Evolutionary conservation across 2,797 vertebrate species (phyloP), one percentile per base, ranked within the genome.

Genomic region (Sebastiscus tertius): DNA sequence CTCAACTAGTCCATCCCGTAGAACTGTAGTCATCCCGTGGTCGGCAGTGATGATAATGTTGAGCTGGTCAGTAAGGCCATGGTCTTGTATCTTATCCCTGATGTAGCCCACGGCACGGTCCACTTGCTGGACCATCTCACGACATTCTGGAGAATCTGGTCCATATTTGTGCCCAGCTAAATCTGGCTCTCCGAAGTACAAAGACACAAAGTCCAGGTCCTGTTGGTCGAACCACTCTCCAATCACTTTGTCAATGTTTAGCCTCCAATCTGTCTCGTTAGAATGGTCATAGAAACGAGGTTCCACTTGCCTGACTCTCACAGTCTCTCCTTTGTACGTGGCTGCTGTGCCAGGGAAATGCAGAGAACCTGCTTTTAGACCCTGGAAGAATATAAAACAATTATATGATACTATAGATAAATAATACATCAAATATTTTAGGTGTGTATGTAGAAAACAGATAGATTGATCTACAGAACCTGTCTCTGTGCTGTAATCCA

Each of bases 401-500:
- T 33, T 33, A 33, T 33, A 8, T 33, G 31, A 39, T 36, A 39
- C 10, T 39, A 13, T 42, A 42, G 8, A 33, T 33, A 31, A 31
- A 31, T 31, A 31, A 31, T 31, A 31, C 31, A 33, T 33, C 6
- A 33, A 8, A 33, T 33, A 33, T 33, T 29, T 29, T 5, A 33
- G 8, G 31, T 33, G 8, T 8, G 10, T 2, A 52, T 16, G 6
- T 27, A 27, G 10, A 12, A 52, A 36, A 39, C 8, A 58, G 10
- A 24, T 7, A 58, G 2, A 29, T 13, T 2, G 18, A 52, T 36
- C 14, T 29, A 8, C 34, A 20, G 4, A 54, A 90, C 89, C 96
- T 98, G 97, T 92, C 95, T 95, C 93, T 98, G 97, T 3, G 97
- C 97, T 0, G 97, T 97, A 91, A 98, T 97, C 97, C 97, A 98